phyloP scores from a whole-genome alignment of 2,113 vertebrate species.

The Seriola dumerili region DNA sequence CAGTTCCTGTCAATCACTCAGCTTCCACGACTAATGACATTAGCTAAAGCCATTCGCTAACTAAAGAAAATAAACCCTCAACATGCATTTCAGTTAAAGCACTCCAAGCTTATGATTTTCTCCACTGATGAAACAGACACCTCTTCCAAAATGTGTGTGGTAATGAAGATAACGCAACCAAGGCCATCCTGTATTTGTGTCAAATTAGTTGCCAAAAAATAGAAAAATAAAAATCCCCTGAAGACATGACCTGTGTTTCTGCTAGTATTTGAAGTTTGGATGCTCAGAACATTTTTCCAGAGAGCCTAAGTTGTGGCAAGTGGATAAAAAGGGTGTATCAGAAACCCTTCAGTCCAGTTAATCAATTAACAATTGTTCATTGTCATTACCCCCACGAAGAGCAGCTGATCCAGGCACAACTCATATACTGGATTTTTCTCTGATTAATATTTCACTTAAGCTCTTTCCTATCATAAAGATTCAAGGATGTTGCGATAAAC shows the following conservation, averaged over 20 bases:
- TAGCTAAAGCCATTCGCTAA: constrained; percentile 11
- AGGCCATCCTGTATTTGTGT: neutral
- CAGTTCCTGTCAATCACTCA: constrained; percentile 32
- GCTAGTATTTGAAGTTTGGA: constrained; percentile 7
- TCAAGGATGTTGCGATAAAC: constrained; percentile 7
- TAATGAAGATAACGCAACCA: neutral
- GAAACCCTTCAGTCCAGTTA: constrained; percentile 18
- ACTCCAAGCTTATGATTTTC: neutral
- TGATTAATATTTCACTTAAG: constrained; percentile 7
- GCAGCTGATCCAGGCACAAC: constrained; percentile 31
- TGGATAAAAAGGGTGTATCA: constrained; percentile 11
- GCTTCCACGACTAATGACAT: constrained; percentile 22
- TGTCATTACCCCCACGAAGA: constrained; percentile 7
- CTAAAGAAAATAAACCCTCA: neutral
- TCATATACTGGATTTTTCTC: constrained; percentile 3
- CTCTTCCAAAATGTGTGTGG: neutral
- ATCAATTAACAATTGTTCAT: constrained; percentile 39
- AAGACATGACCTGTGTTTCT: neutral
- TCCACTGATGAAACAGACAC: neutral
- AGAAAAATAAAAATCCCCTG: neutral
- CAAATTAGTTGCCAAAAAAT: neutral
- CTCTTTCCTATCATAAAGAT: neutral
- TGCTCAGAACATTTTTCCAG: constrained; percentile 22
- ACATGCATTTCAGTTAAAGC: constrained; percentile 4
- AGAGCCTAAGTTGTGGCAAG: constrained; percentile 9